Percentiles rank a stretch among this genome's conserved stretches.
Conservation (phyloP, 2,888 invertebrate species). For the Dasypogon diadema region DNA sequence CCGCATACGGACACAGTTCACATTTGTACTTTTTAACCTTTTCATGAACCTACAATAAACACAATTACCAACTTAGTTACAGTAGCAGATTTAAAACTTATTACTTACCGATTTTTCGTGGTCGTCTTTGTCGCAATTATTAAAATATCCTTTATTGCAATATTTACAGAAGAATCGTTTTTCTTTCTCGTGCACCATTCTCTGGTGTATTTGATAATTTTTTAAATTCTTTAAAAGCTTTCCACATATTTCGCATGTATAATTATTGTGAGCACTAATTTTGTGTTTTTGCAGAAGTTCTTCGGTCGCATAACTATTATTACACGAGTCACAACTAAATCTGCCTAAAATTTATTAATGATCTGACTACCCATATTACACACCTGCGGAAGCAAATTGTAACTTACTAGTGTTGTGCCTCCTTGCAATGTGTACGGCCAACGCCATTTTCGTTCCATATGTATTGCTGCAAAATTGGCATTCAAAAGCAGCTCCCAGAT, state of each 20-base stretch:
- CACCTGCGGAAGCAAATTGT: no score
- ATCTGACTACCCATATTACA: no score
- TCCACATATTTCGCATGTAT: conserved; percentile 62
- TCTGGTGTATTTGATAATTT: conserved; percentile 62
- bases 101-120: conserved; percentile 61
- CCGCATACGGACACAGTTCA: conserved; percentile 61
- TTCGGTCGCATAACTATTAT: conserved; percentile 60
- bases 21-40: conserved; percentile 48
- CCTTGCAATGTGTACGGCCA: conserved; percentile 65
- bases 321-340: conserved; percentile 60
- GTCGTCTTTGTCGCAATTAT: conserved; percentile 63
- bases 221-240: conserved; percentile 63
- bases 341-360: conserved; percentile 50
- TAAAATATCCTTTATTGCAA: conserved; percentile 65
- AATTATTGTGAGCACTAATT: conserved; percentile 60
- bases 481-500: conserved; percentile 55
- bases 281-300: conserved; percentile 62
- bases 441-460: conserved; percentile 64
- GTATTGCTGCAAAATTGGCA: conserved; percentile 65
- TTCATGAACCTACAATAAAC: conserved; percentile 50
- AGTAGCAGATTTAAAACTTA: no score
- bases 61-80: neutral
- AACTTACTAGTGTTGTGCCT: conserved; percentile 65
- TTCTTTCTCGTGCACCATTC: conserved; percentile 63
- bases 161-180: conserved; percentile 63